Evolutionary conservation across 2,113 vertebrate species (phyloP), one percentile per base, ranked within the genome.

Genomic region (Amblyopsis rosae): DNA sequence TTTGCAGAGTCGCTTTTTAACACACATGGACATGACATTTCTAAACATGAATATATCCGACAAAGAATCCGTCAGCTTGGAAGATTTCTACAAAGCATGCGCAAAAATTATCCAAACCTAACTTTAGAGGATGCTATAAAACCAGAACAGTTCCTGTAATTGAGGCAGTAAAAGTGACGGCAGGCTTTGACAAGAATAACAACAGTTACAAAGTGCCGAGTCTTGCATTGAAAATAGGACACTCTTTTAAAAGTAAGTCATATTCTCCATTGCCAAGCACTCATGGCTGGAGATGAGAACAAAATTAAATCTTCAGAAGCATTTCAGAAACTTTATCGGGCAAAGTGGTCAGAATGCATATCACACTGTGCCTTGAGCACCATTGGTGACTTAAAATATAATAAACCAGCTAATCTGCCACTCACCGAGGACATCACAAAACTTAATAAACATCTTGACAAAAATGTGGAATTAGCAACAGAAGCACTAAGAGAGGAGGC

Each of bases 171-270:
- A 55, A 67, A 51, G 50, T 48, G 16, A 61, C 49, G 0, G 33
- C 70, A 54, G 57, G 50, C 26, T 66, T 73, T 60, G 62, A 73
- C 13, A 46, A 63, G 16, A n/a, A 63, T 17, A n/a, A 26, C 15
- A 57, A 33, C 12, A 15, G 2, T 15, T 81, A 73, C 1, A 3
- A 10, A 55, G 69, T 60, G 13, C 75, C 82, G 50, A 81, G 72
- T 60, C 76, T 81, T 26, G 54, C 66, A 1, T 35, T 81, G 12
- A 79, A 84, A 68, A 10, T 79, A 12, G 72, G 69, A 16, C 75
- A 74, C 55, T 66, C n/a, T 73, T 1, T 32, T 61, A 2, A 79
- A 73, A 63, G 61, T 78, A 4, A 54, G n/a, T 70, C 62, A 76
- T 26, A 77, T 75, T 7, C 50, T 80, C 13, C 60, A 68, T 16